Evolutionary conservation across 2,888 invertebrate species (phyloP).

Genomic region (Diarsia dahlii): DNA sequence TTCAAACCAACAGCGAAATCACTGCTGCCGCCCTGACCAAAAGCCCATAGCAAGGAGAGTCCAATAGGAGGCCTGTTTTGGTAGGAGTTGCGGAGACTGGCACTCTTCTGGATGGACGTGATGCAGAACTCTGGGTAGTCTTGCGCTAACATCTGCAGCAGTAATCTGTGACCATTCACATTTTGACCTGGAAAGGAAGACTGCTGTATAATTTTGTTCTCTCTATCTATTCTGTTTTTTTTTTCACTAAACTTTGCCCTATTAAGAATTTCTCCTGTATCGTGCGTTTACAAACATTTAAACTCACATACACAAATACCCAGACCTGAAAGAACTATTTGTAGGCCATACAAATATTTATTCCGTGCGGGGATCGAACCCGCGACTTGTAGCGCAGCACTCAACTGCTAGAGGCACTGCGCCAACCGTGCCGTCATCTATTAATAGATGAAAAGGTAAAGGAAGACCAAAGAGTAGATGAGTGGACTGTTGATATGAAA

Average conservation of each 20-base stretch:
- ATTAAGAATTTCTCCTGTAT: no score
- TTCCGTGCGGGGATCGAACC: no score
- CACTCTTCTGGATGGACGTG: slow-evolving; percentile 91
- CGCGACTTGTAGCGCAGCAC: no score
- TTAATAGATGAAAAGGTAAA: not conserved
- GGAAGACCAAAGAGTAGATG: not conserved
- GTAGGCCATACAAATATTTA: no score
- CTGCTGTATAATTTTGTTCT: not conserved
- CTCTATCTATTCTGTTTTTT: no score
- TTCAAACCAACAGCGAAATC: slow-evolving; percentile 92
- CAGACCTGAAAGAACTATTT: no score
- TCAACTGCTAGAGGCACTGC: no score
- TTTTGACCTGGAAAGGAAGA: slow-evolving; percentile 81
- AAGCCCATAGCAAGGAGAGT: slow-evolving; percentile 93
- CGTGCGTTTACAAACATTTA: no score
- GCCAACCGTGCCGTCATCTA: not conserved
- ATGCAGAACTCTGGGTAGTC: slow-evolving; percentile 92
- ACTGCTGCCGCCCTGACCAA: slow-evolving; percentile 93
- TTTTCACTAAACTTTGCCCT: no score
- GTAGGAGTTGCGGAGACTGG: slow-evolving; percentile 93
- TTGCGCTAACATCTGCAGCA: slow-evolving; percentile 93
- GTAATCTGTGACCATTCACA: slow-evolving; percentile 93
- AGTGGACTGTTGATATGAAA: not conserved
- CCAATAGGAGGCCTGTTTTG: slow-evolving; percentile 94
- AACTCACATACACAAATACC: no score